Conservation (phyloP, 1,140 invertebrate genomes). For the Cyphomyrmex costatus region DNA sequence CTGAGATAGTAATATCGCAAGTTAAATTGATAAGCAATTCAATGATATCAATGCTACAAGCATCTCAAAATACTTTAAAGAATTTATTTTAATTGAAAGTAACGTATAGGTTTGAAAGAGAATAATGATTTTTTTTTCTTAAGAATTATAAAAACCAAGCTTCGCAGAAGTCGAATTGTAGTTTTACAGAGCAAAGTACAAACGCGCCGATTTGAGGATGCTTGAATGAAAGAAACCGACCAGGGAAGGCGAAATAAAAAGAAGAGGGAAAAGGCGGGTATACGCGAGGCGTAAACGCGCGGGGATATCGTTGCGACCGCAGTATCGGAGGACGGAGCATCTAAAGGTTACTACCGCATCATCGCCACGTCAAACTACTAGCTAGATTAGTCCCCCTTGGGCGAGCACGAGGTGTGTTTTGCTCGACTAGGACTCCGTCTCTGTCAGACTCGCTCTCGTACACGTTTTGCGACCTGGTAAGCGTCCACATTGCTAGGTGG, state of each 20-base stretch:
- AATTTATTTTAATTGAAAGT: background rate
- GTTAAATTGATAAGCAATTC: no score
- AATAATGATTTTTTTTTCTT: background rate
- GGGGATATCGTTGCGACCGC: slow-evolving; percentile 61
- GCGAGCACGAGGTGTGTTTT: slow-evolving; percentile 82
- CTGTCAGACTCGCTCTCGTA: slow-evolving; percentile 68
- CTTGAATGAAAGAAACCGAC: slow-evolving; percentile 1
- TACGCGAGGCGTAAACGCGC: slow-evolving; percentile 43
- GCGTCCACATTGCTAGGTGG: slow-evolving; percentile 73
- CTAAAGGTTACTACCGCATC: slow-evolving; percentile 83
- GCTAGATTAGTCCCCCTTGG: slow-evolving; percentile 81
- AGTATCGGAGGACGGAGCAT: slow-evolving; percentile 57
- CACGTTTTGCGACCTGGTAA: slow-evolving; percentile 78
- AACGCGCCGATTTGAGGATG: background rate
- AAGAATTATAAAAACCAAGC: background rate
- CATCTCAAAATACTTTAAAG: no score
- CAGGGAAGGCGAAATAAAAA: background rate
- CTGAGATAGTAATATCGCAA: no score
- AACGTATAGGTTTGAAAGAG: background rate
- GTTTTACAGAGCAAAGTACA: background rate
- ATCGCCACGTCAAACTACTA: slow-evolving; percentile 81
- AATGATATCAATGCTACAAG: no score
- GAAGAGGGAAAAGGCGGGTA: background rate
- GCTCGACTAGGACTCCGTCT: slow-evolving; percentile 68
- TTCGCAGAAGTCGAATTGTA: background rate